Percentiles rank a stretch among this genome's conserved stretches.
Evolutionary conservation across 2,113 vertebrate species (phyloP).

Genomic region (Scomber scombrus): DNA sequence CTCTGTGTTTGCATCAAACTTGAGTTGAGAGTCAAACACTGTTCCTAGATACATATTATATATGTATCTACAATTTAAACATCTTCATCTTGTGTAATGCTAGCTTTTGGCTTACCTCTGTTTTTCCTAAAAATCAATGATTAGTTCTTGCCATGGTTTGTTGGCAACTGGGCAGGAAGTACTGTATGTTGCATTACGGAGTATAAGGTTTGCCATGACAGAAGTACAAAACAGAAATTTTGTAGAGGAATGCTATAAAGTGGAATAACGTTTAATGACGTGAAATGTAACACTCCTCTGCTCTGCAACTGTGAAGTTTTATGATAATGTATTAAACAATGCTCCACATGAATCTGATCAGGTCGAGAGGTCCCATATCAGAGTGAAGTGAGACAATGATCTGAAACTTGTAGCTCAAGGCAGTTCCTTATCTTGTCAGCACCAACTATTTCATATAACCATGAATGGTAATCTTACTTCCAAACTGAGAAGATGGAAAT

Average conservation of each 20-base stretch:
- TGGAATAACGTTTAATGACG: background rate
- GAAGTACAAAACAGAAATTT: no score
- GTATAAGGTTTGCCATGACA: background rate
- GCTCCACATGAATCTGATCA: background rate
- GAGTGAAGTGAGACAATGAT: background rate
- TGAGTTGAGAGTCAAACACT: no score
- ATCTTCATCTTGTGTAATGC: no score
- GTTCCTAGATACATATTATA: no score
- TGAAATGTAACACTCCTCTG: background rate
- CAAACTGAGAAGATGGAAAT: constrained; percentile 35
- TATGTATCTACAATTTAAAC: no score
- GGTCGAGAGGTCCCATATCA: background rate
- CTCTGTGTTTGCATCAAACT: no score
- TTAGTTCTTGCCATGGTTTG: background rate
- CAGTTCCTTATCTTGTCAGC: background rate
- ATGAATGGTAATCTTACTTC: constrained; percentile 12
- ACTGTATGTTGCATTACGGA: background rate
- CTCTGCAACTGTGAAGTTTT: background rate
- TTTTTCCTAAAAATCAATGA: no score
- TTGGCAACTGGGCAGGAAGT: background rate
- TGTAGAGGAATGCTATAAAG: no score
- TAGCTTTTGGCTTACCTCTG: no score
- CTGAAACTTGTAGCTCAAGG: background rate
- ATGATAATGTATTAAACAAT: background rate
- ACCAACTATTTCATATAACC: background rate